Conservation (phyloP, 2,797 vertebrate species). For the Rhynchonycteris naso region DNA sequence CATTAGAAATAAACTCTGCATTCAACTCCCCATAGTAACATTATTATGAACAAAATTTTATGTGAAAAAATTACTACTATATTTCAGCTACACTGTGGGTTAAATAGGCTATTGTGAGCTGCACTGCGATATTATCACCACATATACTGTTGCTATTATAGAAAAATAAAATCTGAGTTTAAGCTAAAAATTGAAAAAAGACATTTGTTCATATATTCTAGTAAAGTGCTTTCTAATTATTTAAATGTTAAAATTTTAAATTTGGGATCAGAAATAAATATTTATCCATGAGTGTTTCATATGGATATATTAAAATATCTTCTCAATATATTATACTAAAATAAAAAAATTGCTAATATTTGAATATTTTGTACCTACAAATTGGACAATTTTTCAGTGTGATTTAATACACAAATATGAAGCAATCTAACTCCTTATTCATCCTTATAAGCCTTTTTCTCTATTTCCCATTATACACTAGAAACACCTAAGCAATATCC, state of each 20-base stretch:
- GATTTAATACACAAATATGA: neutral
- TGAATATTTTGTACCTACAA: neutral
- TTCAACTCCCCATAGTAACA: conserved; percentile 59
- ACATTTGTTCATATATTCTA: neutral
- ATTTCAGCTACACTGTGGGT: conserved; percentile 53
- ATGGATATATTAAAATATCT: neutral
- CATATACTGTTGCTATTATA: neutral
- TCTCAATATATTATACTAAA: neutral
- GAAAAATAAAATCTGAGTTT: conserved; percentile 42
- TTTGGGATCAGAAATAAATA: neutral
- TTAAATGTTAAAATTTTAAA: neutral
- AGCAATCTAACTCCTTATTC: neutral
- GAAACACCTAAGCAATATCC: neutral
- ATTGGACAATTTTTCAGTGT: neutral
- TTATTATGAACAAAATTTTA: conserved; percentile 66
- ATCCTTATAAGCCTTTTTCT: neutral
- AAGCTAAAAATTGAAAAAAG: conserved; percentile 2
- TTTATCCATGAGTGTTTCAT: neutral
- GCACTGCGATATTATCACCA: neutral
- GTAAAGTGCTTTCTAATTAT: neutral
- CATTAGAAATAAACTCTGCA: conserved; percentile 68
- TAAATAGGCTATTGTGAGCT: conserved; percentile 64
- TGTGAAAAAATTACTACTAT: conserved; percentile 69
- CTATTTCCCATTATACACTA: neutral
- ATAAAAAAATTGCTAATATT: neutral